Evolutionary conservation across 2,797 vertebrate species (phyloP).

Genomic region (Myotis findleyi): DNA sequence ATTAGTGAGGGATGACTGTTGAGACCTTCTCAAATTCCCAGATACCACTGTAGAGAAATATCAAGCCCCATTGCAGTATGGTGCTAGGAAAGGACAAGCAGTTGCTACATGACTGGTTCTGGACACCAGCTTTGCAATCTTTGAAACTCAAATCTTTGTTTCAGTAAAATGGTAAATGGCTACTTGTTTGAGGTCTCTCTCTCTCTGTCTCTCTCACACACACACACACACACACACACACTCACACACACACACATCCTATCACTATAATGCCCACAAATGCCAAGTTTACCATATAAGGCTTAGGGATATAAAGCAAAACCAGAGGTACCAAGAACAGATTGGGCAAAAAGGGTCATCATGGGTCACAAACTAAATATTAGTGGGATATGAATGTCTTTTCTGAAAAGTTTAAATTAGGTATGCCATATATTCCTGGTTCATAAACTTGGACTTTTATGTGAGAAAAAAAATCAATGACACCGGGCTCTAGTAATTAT

Average conservation of each 20-base stretch:
- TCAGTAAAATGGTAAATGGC: background rate
- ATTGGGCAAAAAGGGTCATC: background rate
- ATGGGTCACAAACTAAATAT: conserved; percentile 10
- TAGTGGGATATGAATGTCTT: background rate
- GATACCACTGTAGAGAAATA: background rate
- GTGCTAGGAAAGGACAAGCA: background rate
- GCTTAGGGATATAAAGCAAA: conserved; percentile 12
- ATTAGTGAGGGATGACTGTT: background rate
- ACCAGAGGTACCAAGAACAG: background rate
- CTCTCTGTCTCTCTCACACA: background rate
- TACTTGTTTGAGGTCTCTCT: background rate
- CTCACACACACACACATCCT: background rate
- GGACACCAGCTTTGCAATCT: background rate
- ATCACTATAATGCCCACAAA: background rate
- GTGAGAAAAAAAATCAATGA: background rate
- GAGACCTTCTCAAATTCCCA: background rate
- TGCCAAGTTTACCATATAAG: background rate
- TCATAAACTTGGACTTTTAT: background rate
- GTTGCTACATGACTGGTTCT: background rate
- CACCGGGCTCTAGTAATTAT: background rate
- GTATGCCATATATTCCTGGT: background rate
- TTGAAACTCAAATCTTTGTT: conserved; percentile 28
- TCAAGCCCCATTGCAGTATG: background rate
- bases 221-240: background rate
- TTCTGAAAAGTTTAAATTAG: conserved; percentile 34